Conservation (phyloP, 2,113 vertebrate genomes). For the Phoxinus phoxinus region DNA sequence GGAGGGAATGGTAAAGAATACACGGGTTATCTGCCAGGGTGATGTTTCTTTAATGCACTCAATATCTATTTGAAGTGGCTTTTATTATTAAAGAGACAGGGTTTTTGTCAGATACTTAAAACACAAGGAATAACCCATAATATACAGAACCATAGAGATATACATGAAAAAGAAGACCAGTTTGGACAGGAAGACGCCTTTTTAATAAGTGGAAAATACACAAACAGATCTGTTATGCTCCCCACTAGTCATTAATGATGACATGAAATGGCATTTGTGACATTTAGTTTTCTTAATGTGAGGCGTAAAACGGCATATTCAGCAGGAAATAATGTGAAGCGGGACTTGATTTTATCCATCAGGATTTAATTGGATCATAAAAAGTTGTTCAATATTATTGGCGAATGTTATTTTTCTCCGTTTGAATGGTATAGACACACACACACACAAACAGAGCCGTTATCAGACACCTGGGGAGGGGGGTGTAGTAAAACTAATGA, state of each 20-base stretch:
- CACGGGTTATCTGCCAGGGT: conserved; percentile 55
- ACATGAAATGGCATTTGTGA: background rate
- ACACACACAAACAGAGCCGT: conserved; percentile 25
- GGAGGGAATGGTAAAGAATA: conserved; percentile 49
- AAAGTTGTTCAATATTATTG: background rate
- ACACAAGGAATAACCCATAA: background rate
- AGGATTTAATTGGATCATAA: background rate
- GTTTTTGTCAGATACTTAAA: background rate
- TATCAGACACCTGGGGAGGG: conserved; percentile 12
- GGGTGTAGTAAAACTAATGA: conserved; percentile 52
- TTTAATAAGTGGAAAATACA: background rate
- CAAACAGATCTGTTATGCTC: background rate
- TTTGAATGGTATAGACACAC: background rate
- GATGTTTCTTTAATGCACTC: conserved; percentile 34
- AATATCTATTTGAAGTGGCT: background rate
- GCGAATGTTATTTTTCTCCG: background rate
- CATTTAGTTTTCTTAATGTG: background rate
- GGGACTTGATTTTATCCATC: background rate
- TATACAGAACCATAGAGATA: background rate
- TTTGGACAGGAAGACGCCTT: background rate
- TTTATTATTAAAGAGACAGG: background rate
- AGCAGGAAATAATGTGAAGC: conserved; percentile 4
- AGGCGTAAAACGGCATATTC: background rate
- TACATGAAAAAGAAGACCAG: background rate
- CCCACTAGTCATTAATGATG: background rate